Base-by-base conservation (phyloP, 2,888 invertebrate species). In the Nezara viridula region DNA sequence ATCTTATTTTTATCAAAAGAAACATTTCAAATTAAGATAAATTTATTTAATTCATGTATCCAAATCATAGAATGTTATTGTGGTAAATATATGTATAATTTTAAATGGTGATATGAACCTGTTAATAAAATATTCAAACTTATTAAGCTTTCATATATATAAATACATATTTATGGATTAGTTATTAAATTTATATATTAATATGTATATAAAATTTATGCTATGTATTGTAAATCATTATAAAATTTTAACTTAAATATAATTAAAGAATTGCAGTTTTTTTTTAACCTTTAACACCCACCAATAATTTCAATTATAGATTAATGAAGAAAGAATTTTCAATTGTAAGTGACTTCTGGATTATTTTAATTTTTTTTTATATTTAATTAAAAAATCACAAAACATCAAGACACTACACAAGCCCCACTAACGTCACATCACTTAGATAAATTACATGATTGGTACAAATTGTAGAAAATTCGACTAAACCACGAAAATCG, bases 21-120 rank as follows among this genome's bases (percentile, higher is more conserved):
- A 60, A 60, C 12, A 32, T 60, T 32, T 60, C 27, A 60, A 60
- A 85, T 85, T 55, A 55, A 40, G 37, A 32, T 10, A 60, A 86
- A 32, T 86, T 52, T 50, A 52, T 40, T 40, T 55, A 49, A 55
- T 37, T 14, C 44, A 55, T 86, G 19, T 52, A 55, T 32, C 37
- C 55, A n/a, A 19, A 55, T 55, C 52, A 55, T 86, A 86, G 60
- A 37, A 86, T 52, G 86, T 40, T 40, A 40, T 52, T 52, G 52
- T 52, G 49, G 24, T 52, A 32, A 86, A 86, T 86, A 86, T 52
- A 86, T 86, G 32, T 86, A 86, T 44, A 86, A 77, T 40, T 77
- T 12, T 40, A 77, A 40, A 24, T 77, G 40, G 77, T 77, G 77
- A 77, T 77, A 77, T 77, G 24, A 77, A 40, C 77, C 77, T 77